Evolutionary conservation across 2,797 vertebrate genomes (phyloP).

Genomic region (Rhodeus uyekii): DNA sequence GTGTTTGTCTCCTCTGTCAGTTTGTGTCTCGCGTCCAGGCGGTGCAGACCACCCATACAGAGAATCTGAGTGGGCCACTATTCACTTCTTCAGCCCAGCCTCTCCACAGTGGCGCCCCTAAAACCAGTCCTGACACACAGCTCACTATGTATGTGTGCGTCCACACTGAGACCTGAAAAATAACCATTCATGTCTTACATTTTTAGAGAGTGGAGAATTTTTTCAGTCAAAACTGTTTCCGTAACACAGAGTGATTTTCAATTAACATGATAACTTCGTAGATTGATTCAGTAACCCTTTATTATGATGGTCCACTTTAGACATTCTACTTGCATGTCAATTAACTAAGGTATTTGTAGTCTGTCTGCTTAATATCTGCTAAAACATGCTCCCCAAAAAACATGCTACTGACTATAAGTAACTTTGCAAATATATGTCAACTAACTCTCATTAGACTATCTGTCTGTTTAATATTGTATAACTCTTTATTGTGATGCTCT

Average conservation of each 20-base stretch:
- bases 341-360: too few species aligned
- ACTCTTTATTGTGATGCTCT: too few species aligned
- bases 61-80: conserved; percentile 78
- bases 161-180: conserved; percentile 51
- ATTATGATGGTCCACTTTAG: too few species aligned
- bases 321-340: too few species aligned
- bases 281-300: not conserved
- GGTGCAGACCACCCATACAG: conserved; percentile 78
- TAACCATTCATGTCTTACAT: conserved; percentile 37
- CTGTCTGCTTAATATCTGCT: too few species aligned
- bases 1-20: conserved; percentile 61
- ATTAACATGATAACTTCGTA: not conserved
- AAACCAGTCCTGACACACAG: conserved; percentile 75
- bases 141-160: conserved; percentile 58
- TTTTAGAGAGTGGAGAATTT: not conserved
- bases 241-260: not conserved
- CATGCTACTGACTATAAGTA: too few species aligned
- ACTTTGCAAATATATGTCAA: too few species aligned
- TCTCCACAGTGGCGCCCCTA: conserved; percentile 79
- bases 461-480: too few species aligned
- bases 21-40: conserved; percentile 54
- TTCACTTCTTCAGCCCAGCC: conserved; percentile 75
- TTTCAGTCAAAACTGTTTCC: not conserved
- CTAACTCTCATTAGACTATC: too few species aligned
- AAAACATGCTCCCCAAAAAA: too few species aligned